Percentiles rank a stretch among this genome's conserved stretches.
These are phyloP conservation scores for Carassius carassius DNA, from an alignment of 2,113 vertebrate genomes.

Conservation along the genomic window DNA sequence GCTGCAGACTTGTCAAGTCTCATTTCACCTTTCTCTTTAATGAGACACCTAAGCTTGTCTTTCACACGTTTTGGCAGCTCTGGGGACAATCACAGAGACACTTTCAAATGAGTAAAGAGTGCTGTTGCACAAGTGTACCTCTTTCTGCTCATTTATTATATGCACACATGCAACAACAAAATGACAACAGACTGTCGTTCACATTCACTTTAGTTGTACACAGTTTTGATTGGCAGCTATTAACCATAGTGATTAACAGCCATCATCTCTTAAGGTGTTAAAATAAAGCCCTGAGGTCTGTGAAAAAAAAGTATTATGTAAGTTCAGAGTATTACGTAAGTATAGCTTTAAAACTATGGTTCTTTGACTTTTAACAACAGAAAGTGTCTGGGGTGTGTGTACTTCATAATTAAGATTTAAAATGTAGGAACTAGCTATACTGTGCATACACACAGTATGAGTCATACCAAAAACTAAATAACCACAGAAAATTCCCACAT, in stretches of 20 bases:
- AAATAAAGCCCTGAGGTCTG: background rate
- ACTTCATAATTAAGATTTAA: background rate
- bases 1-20: background rate
- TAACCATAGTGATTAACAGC: background rate
- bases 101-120: background rate
- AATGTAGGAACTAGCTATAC: background rate
- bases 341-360: background rate
- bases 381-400: background rate
- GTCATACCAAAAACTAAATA: background rate
- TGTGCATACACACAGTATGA: background rate
- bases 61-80: background rate
- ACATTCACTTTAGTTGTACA: background rate
- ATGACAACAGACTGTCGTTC: background rate
- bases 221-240: slow-evolving; percentile 3
- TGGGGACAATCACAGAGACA: background rate
- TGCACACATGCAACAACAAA: background rate
- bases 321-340: background rate
- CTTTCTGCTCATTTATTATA: background rate
- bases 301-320: background rate
- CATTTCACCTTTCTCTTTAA: background rate
- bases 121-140: background rate
- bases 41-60: background rate
- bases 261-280: background rate
- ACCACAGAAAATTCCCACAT: no score
- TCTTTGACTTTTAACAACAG: no score